A percentile compares a stretch with the other conserved stretches of the same genome.
Evolutionary conservation across 2,797 vertebrate genomes (phyloP).

Genomic region (Squalus acanthias): DNA sequence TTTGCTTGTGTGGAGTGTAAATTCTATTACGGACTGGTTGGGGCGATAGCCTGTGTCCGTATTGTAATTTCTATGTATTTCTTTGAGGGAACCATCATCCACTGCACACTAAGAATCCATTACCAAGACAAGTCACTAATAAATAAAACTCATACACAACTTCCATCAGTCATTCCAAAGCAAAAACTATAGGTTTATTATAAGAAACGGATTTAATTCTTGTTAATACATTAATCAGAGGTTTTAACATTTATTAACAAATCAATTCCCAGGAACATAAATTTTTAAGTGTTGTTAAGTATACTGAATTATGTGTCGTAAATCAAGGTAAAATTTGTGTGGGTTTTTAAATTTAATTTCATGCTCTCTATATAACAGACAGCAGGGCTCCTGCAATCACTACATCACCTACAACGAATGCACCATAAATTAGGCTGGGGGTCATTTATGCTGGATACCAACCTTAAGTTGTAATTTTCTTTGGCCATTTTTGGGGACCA

Average conservation of each 20-base stretch:
- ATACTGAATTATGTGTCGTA: not conserved
- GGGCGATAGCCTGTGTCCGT: not conserved
- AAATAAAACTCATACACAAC: not conserved
- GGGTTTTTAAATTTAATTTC: not conserved
- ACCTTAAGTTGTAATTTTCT: not conserved
- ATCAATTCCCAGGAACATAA: constrained; percentile 14
- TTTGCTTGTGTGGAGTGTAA: not conserved
- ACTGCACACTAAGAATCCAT: not conserved
- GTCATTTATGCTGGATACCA: not conserved
- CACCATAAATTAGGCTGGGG: not conserved
- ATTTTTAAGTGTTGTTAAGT: not conserved
- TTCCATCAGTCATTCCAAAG: not conserved
- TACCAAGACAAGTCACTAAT: not conserved
- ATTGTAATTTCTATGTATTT: not conserved
- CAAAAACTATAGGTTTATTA: not conserved
- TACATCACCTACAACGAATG: not conserved
- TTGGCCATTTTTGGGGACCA: not conserved
- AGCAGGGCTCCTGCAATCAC: not conserved
- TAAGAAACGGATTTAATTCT: not conserved
- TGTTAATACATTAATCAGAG: not conserved
- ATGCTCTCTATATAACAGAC: not conserved
- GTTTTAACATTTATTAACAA: not conserved
- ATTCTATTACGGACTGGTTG: not conserved
- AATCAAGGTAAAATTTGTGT: constrained; percentile 17
- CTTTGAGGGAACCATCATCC: not conserved